Conservation (phyloP, 2,888 invertebrate species). For the Metacarcinus magister region DNA sequence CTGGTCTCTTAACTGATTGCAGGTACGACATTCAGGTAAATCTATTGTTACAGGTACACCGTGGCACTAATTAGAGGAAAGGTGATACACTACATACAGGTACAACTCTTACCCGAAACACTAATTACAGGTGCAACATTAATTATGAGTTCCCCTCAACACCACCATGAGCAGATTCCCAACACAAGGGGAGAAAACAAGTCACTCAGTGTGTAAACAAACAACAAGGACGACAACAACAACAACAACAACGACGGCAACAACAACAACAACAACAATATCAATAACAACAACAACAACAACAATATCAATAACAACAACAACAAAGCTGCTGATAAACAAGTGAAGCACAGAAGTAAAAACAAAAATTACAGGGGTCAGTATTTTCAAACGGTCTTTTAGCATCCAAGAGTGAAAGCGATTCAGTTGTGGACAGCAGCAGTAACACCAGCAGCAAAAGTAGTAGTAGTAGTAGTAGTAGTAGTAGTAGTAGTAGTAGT, state of each 20-base stretch:
- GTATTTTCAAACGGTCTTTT: background rate
- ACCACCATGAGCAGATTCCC: background rate
- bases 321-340: background rate
- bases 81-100: background rate
- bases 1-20: background rate
- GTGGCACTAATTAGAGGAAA: background rate
- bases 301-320: background rate
- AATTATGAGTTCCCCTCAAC: slow-evolving; percentile 19
- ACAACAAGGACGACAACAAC: too few relatives aligned
- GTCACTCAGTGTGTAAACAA: background rate
- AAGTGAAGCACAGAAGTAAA: background rate
- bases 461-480: slow-evolving; percentile 26
- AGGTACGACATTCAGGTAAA: background rate
- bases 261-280: too few relatives aligned
- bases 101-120: background rate
- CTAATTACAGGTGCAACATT: slow-evolving; percentile 29
- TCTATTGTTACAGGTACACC: background rate
- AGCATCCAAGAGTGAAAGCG: background rate
- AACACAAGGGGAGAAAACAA: background rate
- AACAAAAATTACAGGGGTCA: background rate
- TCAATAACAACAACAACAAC: background rate
- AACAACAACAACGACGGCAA: too few relatives aligned
- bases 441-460: background rate
- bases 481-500: slow-evolving; percentile 26
- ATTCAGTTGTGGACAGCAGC: background rate